Evolutionary conservation across 2,797 vertebrate species (phyloP).

Genomic region (Sebastes kiyomatsui): DNA sequence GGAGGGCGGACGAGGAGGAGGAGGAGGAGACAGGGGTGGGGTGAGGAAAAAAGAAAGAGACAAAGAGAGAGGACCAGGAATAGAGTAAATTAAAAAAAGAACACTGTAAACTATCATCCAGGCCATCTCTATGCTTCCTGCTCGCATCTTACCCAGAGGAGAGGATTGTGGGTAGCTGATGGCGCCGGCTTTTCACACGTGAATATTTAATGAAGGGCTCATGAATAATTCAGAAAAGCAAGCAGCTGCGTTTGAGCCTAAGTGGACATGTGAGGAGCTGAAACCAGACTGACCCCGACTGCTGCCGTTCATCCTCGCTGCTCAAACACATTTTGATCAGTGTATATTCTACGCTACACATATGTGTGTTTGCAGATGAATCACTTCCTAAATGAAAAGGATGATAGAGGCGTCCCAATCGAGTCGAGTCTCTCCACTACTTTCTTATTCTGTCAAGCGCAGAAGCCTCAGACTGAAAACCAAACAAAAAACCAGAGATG

Average conservation of each 20-base stretch:
- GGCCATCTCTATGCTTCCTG: constrained; percentile 26
- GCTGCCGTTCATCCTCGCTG: constrained; percentile 40
- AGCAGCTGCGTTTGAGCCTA: constrained; percentile 80
- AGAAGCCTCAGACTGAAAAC: background rate
- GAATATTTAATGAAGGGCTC: constrained; percentile 78
- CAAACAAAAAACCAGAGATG: constrained; percentile 23
- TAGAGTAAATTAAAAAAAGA: constrained; percentile 45
- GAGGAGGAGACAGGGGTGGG: constrained; percentile 17
- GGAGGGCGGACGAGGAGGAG: background rate
- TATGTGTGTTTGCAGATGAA: constrained; percentile 10
- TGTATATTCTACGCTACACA: background rate
- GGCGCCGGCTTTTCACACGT: constrained; percentile 74
- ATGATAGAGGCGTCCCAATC: constrained; percentile 10
- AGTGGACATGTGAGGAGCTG: constrained; percentile 75
- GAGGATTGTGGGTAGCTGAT: constrained; percentile 68
- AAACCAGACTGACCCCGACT: constrained; percentile 51
- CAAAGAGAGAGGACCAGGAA: constrained; percentile 58
- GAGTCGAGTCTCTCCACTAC: background rate
- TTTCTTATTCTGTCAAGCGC: constrained; percentile 24
- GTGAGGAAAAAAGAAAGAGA: constrained; percentile 33
- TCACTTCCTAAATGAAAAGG: constrained; percentile 39
- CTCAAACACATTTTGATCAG: constrained; percentile 4
- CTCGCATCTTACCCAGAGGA: constrained; percentile 40
- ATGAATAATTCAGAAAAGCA: constrained; percentile 81
- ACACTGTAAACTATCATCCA: constrained; percentile 5